phyloP scores from a whole-genome alignment of 64 coral and sea anemone species.

The Acropora yongei region DNA sequence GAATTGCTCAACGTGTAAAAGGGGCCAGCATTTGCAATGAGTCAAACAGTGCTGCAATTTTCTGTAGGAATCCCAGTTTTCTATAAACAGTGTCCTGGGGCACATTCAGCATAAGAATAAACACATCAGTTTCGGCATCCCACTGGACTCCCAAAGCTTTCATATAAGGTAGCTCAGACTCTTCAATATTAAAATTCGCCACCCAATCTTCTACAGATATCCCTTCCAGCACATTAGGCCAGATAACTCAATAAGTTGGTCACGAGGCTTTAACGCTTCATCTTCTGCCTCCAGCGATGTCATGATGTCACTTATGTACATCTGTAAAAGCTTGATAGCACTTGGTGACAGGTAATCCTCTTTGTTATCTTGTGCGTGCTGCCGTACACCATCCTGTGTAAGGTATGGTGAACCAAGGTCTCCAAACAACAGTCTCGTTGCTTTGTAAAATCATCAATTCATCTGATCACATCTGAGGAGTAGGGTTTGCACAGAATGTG shows the following conservation, averaged over 20 bases:
- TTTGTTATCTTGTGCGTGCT: conserved; percentile 24
- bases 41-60: conserved; percentile 6
- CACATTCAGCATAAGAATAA: not conserved
- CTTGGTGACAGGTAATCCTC: conserved; percentile 25
- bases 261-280: not conserved
- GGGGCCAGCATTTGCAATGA: conserved; percentile 46
- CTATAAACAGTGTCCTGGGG: not conserved
- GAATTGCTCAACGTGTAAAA: not conserved
- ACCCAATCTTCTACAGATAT: conserved; percentile 37
- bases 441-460: conserved; percentile 65
- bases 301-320: conserved; percentile 62
- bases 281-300: conserved; percentile 7
- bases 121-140: conserved; percentile 18
- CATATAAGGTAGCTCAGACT: conserved; percentile 30
- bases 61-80: conserved; percentile 32
- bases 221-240: conserved; percentile 24
- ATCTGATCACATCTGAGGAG: conserved; percentile 8
- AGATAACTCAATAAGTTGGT: conserved; percentile 20
- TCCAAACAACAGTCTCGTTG: conserved; percentile 32
- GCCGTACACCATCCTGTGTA: conserved; percentile 12
- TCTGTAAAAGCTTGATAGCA: conserved; percentile 9
- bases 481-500: conserved; percentile 15
- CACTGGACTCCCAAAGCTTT: conserved; percentile 52
- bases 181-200: conserved; percentile 47
- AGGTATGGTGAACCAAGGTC: conserved; percentile 46